These are phyloP conservation scores for Elymnias hypermnestra DNA, from an alignment of 1,140 invertebrate species.

Conservation along the genomic window DNA sequence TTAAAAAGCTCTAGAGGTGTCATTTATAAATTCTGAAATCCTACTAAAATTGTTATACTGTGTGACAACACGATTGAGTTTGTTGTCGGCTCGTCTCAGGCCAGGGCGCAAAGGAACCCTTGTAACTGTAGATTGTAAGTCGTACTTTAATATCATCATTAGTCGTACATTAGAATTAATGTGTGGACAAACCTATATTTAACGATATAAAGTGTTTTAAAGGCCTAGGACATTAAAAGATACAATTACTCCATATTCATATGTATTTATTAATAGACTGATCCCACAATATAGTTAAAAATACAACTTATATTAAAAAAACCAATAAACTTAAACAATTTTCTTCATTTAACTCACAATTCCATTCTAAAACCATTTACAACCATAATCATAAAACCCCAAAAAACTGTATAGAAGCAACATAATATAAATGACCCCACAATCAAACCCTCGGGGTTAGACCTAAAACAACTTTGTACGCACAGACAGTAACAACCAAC, in stretches of 20 bases:
- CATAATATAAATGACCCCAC: slow-evolving; percentile 17
- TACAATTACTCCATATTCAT: no score
- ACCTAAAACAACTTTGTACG: slow-evolving; percentile 17
- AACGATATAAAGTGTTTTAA: background rate
- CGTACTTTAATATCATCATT: no score
- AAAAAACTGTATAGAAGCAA: slow-evolving; percentile 16
- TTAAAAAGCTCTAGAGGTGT: no score
- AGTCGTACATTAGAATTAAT: background rate
- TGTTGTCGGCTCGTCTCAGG: no score
- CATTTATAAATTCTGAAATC: no score
- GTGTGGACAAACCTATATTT: background rate
- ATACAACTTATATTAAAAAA: background rate
- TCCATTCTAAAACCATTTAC: slow-evolving; percentile 26
- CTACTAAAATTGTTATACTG: no score
- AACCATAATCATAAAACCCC: slow-evolving; percentile 21
- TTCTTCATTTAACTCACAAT: background rate
- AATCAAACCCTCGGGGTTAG: slow-evolving; percentile 6
- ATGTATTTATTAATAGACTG: no score
- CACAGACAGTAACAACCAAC: slow-evolving; percentile 18
- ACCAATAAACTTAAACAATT: background rate
- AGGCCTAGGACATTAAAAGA: no score
- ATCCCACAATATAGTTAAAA: no score
- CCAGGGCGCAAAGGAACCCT: no score
- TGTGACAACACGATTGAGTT: no score
- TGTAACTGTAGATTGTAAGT: no score